These are phyloP conservation scores for Lasioglossum calceatum DNA, from an alignment of 2,888 invertebrate genomes.

Conservation along the genomic window DNA sequence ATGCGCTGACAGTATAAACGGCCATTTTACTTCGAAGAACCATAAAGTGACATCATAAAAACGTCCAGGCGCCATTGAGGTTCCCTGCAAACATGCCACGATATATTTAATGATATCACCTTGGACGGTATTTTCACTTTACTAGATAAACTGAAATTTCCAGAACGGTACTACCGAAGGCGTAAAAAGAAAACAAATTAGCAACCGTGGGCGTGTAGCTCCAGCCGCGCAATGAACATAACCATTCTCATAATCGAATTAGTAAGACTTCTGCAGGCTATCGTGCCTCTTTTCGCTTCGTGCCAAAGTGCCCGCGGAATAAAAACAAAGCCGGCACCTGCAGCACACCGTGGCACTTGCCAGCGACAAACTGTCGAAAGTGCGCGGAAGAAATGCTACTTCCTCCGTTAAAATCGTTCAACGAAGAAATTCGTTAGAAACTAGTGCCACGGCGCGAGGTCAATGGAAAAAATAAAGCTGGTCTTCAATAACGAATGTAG, in stretches of 20 bases:
- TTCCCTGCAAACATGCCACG: background rate
- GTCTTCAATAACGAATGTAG: background rate
- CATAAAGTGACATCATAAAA: background rate
- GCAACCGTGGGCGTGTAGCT: background rate
- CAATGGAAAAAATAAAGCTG: background rate
- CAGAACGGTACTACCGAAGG: background rate
- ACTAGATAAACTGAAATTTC: background rate
- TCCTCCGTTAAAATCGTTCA: background rate
- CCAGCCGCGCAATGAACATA: constrained; percentile 18
- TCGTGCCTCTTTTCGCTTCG: constrained; percentile 16
- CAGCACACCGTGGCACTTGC: background rate
- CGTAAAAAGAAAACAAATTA: constrained; percentile 9
- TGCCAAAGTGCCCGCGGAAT: constrained; percentile 22
- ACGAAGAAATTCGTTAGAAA: background rate
- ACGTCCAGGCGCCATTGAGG: background rate
- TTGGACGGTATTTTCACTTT: background rate
- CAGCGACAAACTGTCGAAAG: constrained; percentile 14
- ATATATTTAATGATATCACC: background rate
- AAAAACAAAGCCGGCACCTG: constrained; percentile 12
- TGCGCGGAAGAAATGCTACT: background rate
- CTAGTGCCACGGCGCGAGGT: background rate
- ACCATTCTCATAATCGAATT: constrained; percentile 44
- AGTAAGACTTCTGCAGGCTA: constrained; percentile 20
- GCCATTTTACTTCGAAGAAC: background rate
- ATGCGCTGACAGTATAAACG: background rate